Percentiles rank a stretch among this genome's conserved stretches.
Evolutionary conservation across 2,797 vertebrate species (phyloP).

Genomic region (Ispidina picta): DNA sequence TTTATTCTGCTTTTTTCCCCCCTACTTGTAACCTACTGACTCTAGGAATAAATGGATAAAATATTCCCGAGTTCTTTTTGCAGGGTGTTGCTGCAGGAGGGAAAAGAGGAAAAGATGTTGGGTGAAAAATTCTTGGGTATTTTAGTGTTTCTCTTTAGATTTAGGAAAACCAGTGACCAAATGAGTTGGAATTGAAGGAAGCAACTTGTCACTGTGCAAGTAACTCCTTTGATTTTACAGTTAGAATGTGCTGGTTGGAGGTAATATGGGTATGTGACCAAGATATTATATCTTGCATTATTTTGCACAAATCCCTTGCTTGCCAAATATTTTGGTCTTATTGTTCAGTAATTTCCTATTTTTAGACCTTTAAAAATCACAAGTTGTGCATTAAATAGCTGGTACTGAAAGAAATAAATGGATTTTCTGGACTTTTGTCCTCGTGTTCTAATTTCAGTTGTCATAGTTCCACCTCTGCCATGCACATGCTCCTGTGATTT

Average conservation of each 20-base stretch:
- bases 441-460: neutral
- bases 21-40: neutral
- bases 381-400: neutral
- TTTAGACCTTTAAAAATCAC: neutral
- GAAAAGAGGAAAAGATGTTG: neutral
- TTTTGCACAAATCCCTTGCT: neutral
- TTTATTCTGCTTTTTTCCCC: rapidly evolving
- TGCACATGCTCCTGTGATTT: rapidly evolving
- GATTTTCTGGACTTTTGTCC: neutral
- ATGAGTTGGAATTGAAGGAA: neutral
- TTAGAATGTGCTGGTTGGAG: neutral
- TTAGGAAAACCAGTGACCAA: neutral
- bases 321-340: neutral
- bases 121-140: rapidly evolving
- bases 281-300: too few relatives aligned
- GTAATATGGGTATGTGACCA: neutral
- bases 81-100: neutral
- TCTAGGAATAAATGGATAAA: neutral
- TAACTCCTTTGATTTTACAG: neutral
- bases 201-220: neutral
- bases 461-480: neutral
- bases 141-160: neutral
- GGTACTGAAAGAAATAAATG: neutral
- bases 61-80: neutral
- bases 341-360: neutral